Conservation (phyloP, 1,140 invertebrate species). For the Hyles vespertilio region DNA sequence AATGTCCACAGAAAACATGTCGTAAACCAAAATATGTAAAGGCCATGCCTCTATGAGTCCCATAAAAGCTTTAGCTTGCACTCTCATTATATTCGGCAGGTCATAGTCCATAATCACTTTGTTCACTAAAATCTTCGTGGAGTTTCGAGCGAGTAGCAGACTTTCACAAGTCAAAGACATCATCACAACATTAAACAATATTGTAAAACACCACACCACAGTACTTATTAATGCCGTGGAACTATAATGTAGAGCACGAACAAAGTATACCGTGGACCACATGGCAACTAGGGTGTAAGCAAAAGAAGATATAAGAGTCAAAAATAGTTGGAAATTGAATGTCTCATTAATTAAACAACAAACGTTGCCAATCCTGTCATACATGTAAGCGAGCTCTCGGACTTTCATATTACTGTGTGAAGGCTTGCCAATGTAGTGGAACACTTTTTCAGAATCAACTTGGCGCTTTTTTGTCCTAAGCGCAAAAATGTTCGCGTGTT, state of each 20-base stretch:
- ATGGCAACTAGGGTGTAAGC: conserved; percentile 44
- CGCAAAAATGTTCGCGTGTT: conserved; percentile 14
- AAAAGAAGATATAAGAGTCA: conserved; percentile 43
- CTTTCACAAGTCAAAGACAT: conserved; percentile 44
- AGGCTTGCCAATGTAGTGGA: conserved; percentile 33
- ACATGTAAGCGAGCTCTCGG: conserved; percentile 32
- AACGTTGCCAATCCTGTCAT: conserved; percentile 38
- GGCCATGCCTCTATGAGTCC: conserved; percentile 48
- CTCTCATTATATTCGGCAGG: conserved; percentile 33
- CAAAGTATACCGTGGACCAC: conserved; percentile 45
- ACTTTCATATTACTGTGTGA: conserved; percentile 38
- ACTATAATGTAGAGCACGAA: conserved; percentile 14
- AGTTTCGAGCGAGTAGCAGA: conserved; percentile 30
- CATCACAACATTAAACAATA: conserved; percentile 33
- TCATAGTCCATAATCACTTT: conserved; percentile 53
- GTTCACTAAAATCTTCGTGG: conserved; percentile 40
- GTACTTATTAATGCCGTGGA: conserved; percentile 25
- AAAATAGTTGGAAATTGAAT: conserved; percentile 50
- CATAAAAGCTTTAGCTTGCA: conserved; percentile 53
- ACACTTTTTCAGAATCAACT: conserved; percentile 13
- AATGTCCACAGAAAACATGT: conserved; percentile 50
- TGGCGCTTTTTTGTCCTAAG: conserved; percentile 19
- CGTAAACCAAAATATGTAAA: conserved; percentile 36
- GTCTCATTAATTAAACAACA: conserved; percentile 37
- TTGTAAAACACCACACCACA: conserved; percentile 33